These are phyloP conservation scores for Chymomyza caudatula DNA, from an alignment of 2,888 invertebrate genomes.

Conservation along the genomic window DNA sequence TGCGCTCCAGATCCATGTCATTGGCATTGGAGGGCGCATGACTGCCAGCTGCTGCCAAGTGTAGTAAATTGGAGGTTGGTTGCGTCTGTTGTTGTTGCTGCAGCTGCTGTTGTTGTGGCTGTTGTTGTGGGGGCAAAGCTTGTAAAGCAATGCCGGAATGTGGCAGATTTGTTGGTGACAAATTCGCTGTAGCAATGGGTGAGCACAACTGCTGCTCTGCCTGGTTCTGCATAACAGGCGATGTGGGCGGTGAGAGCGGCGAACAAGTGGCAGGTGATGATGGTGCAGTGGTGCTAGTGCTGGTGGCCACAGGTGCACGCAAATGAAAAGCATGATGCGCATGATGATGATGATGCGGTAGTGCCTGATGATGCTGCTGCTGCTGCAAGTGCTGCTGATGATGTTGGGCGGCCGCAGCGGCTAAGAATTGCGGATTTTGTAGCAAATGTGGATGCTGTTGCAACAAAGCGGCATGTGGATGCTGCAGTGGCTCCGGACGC, in stretches of 20 bases:
- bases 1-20: slow-evolving; percentile 77
- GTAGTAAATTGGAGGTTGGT: slow-evolving; percentile 24
- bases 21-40: slow-evolving; percentile 39
- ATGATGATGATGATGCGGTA: slow-evolving; percentile 51
- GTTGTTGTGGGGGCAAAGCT: slow-evolving; percentile 16
- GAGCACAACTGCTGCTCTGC: slow-evolving; percentile 55
- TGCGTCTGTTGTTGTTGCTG: slow-evolving; percentile 26
- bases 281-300: slow-evolving; percentile 47
- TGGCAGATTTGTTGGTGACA: slow-evolving; percentile 32
- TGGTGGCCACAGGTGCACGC: slow-evolving; percentile 46
- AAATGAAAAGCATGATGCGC: slow-evolving; percentile 66
- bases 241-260: slow-evolving; percentile 73
- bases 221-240: slow-evolving; percentile 53
- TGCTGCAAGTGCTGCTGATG: slow-evolving; percentile 63
- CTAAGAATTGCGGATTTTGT: slow-evolving; percentile 74
- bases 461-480: slow-evolving; percentile 72
- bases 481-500: slow-evolving; percentile 75
- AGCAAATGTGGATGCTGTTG: slow-evolving; percentile 74
- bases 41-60: slow-evolving; percentile 18
- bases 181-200: slow-evolving; percentile 38
- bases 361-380: slow-evolving; percentile 46
- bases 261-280: slow-evolving; percentile 64
- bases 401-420: slow-evolving; percentile 69
- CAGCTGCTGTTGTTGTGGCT: slow-evolving; percentile 25
- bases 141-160: slow-evolving; percentile 25